Base-by-base conservation (phyloP, 2,888 invertebrate species). In the Eupithecia abbreviata region DNA sequence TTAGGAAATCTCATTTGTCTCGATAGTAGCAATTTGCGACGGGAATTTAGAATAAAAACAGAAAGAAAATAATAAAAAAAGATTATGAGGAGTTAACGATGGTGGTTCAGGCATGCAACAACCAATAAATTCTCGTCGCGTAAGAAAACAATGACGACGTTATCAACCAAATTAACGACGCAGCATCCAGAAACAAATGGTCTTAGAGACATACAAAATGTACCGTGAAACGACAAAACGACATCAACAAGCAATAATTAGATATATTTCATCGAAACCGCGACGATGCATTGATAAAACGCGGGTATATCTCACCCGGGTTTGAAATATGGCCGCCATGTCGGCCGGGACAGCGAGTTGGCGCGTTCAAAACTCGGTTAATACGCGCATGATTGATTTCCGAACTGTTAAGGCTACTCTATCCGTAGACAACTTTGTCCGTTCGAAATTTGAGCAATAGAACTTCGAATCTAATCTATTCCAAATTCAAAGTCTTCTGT, bases 201-300 rank as follows among this genome's bases (percentile, higher is more conserved):
- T 85, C 88, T 87, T 83, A 83, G 84, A 88, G 93, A 93, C 93
- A 87, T 83, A 83, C 89, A 87, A 90, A 92, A 93, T 90, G 92
- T 90, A 87, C 91, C 93, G 93, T 93, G 93, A 91, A 78, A 78
- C 74, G 76, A 74, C 76, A 78, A 93, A 93, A 91, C 89, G 88
- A 89, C 91, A 93, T 93, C 93, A 94, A 93, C 92, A 90, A 91
- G 87, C 90, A 91, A 93, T 93, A 93, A 94, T 94, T 94, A 93
- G 89, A 90, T 90, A 93, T 94, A 92, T 92, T 93, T 94, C 94
- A 93, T 91, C 90, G 87, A 89, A 91, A 92, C 92, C 89, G 91
- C 93, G 93, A 94, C 93, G 94, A 93, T 94, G 93, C 93, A 94
- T 94, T 94, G 94, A 94, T 94, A 94, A 94, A 94, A 91, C 90